Base-by-base conservation (phyloP, 2,797 vertebrate genomes). In the Xiphorhynchus erythropygius region DNA sequence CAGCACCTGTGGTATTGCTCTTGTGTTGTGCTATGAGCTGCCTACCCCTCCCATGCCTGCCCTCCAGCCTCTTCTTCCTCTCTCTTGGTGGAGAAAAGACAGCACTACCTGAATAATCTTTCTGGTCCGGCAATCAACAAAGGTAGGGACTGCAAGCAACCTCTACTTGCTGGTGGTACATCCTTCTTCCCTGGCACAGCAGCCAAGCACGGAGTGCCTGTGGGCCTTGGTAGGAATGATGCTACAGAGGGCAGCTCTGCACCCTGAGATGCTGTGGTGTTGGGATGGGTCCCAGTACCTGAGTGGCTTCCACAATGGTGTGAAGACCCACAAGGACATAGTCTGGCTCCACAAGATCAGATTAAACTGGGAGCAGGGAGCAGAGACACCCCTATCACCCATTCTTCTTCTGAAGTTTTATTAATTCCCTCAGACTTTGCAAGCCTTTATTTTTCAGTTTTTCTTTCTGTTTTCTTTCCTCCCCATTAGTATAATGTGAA, bases 161-260 rank as follows among this genome's bases (percentile, higher is more conserved):
- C 23, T 87, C 67, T 84, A 25, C 53, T 57, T 88, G 41, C 12
- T 93, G 46, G n/a, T 64, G 1, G 5, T 68, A 27, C 19, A 78
- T 56, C 46, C 74, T 84, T 37, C 35, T 90, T 7, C 10, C 16
- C 3, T 30, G 37, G 17, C 13, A 73, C 41, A 69, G 35, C 46
- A 57, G 9, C 47, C 55, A 53, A n/a, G 15, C 30, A 9, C 1
- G 0, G 5, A 64, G 30, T 1, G 0, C 57, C 44, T 5, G 0
- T 15, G 17, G 60, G 35, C 46, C 49, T n/a, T 62, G 39, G 5
- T 8, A 19, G 22, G 27, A 79, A 41, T 47, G 14, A 22, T 73
- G 33, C 56, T 37, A 28, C 39, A 47, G 32, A 70, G 55, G 18
- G 27, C 39, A 57, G 7, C 25, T 60, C 60, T 70, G 52, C 23